Conservation (phyloP, 2,113 vertebrate species). For the Hemichromis elongatus region DNA sequence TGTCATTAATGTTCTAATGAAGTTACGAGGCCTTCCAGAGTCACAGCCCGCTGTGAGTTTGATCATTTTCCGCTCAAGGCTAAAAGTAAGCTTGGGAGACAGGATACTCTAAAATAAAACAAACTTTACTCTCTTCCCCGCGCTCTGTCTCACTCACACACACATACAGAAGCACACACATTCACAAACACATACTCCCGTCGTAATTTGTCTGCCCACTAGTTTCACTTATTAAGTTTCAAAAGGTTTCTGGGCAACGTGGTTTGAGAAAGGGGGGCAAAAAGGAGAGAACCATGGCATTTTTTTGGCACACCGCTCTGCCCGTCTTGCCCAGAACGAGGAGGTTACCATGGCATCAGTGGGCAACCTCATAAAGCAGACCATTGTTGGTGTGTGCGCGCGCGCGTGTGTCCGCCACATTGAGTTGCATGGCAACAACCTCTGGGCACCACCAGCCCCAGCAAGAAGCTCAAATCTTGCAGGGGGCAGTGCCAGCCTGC, state of each 20-base stretch:
- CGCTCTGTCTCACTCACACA: background rate
- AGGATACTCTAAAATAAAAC: constrained; percentile 47
- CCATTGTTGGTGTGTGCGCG: constrained; percentile 74
- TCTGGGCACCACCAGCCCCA: constrained; percentile 70
- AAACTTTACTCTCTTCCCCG: constrained; percentile 29
- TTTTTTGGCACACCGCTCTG: constrained; percentile 74
- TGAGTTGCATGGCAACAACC: constrained; percentile 75
- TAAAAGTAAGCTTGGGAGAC: constrained; percentile 57
- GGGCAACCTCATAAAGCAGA: constrained; percentile 80
- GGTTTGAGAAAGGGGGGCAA: constrained; percentile 54
- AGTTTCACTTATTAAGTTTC: constrained; percentile 80
- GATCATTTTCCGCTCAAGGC: constrained; percentile 28
- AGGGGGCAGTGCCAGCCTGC: constrained; percentile 57
- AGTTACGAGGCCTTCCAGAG: background rate
- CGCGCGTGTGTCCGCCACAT: constrained; percentile 58
- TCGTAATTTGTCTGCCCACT: constrained; percentile 73
- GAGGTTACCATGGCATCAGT: constrained; percentile 82
- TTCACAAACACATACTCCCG: constrained; percentile 20
- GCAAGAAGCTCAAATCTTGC: constrained; percentile 41
- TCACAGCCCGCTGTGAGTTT: background rate
- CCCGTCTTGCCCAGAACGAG: constrained; percentile 75
- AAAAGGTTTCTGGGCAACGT: constrained; percentile 80
- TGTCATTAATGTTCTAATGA: background rate
- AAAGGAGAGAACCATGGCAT: constrained; percentile 72
- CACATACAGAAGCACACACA: background rate